These are phyloP conservation scores for Mycetomoellerius zeteki DNA, from an alignment of 1,140 invertebrate genomes.

Conservation along the genomic window DNA sequence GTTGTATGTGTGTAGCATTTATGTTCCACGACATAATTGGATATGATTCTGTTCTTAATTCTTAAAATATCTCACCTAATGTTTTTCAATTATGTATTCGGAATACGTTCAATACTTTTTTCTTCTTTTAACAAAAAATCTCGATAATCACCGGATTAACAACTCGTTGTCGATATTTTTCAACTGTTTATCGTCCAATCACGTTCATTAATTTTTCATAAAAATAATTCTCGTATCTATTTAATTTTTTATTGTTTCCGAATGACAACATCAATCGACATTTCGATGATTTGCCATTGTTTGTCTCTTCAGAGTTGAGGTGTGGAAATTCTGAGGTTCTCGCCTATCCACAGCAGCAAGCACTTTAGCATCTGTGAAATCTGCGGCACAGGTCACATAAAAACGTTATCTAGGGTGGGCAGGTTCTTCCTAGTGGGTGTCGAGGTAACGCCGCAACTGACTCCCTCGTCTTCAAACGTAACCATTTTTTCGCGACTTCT, in stretches of 20 bases:
- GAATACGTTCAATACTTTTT: not conserved
- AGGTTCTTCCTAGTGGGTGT: constrained; percentile 84
- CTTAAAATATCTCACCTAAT: not conserved
- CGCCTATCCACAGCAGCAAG: not conserved
- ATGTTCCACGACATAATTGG: not conserved
- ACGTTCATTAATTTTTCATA: not conserved
- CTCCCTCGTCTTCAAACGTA: constrained; percentile 92
- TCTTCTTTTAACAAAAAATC: not conserved
- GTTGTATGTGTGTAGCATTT: no score
- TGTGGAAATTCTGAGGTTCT: not conserved
- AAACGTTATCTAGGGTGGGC: constrained; percentile 87
- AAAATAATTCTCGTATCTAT: not conserved
- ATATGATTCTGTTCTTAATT: not conserved
- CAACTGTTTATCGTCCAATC: not conserved
- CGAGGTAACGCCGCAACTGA: constrained; percentile 78
- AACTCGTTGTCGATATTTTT: not conserved
- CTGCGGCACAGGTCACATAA: constrained; percentile 88
- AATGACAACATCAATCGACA: not conserved
- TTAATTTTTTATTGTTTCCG: not conserved
- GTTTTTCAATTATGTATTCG: not conserved
- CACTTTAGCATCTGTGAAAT: constrained; percentile 1
- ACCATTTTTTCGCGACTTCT: constrained; percentile 92
- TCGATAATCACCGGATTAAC: not conserved
- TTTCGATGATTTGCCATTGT: not conserved
- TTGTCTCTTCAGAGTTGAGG: not conserved